phyloP scores from a whole-genome alignment of 2,113 vertebrate genomes.

The Otis tarda region DNA sequence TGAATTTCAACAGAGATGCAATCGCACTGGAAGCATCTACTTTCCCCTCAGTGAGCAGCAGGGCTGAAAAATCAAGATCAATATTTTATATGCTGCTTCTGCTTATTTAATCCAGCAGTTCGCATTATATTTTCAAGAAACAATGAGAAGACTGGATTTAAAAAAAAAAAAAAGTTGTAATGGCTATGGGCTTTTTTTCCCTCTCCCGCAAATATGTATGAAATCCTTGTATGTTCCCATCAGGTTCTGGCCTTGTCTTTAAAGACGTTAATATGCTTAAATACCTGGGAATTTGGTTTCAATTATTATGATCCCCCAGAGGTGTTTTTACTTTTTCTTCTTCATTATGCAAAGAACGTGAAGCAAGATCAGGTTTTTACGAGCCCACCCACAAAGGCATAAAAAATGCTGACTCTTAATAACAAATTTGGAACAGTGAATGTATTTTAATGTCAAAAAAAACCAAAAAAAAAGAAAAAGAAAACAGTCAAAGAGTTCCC shows the following conservation, averaged over 20 bases:
- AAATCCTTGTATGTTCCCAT: conserved; percentile 10
- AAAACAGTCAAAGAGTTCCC: background rate
- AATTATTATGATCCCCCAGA: conserved; percentile 14
- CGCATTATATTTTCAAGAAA: background rate
- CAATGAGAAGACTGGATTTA: background rate
- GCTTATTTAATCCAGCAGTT: background rate
- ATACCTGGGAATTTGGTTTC: conserved; percentile 39
- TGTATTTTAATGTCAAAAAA: background rate
- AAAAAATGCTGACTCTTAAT: conserved; percentile 17
- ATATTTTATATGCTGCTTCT: background rate
- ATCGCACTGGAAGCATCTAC: background rate
- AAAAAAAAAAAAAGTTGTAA: background rate
- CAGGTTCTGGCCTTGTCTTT: conserved; percentile 28
- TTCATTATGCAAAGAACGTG: conserved; percentile 44
- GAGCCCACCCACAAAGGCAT: conserved; percentile 48
- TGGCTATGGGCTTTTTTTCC: background rate
- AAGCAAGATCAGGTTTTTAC: conserved; percentile 26
- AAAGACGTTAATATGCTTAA: conserved; percentile 25
- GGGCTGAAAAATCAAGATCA: background rate
- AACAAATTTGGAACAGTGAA: background rate
- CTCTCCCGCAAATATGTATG: background rate
- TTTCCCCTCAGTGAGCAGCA: background rate
- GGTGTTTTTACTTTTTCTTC: conserved; percentile 32
- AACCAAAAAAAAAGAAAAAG: background rate
- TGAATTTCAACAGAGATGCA: background rate